Percentiles rank a stretch among this genome's conserved stretches.
phyloP scores from a whole-genome alignment of 2,888 invertebrate genomes.

The Bimastos eiseni region DNA sequence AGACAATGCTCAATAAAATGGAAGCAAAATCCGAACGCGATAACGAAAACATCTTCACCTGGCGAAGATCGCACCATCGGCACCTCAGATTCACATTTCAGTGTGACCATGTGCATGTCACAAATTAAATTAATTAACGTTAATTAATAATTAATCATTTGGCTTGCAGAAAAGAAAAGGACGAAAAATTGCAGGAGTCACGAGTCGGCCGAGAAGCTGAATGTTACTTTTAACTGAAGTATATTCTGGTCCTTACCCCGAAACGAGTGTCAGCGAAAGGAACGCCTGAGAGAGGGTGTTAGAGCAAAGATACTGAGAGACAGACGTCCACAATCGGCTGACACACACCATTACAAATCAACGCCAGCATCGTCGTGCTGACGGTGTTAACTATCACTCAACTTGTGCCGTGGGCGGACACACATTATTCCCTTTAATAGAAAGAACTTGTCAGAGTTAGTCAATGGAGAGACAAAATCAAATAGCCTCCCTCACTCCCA shows the following conservation, averaged over 20 bases:
- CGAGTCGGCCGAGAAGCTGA: neutral
- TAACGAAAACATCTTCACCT: no score
- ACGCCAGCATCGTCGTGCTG: conserved; percentile 18
- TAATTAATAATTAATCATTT: neutral
- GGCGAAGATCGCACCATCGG: no score
- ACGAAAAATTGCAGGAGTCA: neutral
- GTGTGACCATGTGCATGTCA: no score
- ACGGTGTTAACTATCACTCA: conserved; percentile 16
- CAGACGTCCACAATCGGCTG: conserved; percentile 27
- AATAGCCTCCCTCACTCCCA: neutral
- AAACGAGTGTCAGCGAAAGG: conserved; percentile 20
- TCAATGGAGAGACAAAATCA: neutral
- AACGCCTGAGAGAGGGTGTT: conserved; percentile 20
- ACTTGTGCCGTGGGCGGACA: neutral
- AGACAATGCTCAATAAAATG: no score
- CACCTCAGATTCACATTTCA: no score
- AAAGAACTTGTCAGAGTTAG: conserved; percentile 22
- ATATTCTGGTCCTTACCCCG: neutral
- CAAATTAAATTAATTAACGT: no score
- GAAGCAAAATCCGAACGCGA: no score
- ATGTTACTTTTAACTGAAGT: neutral
- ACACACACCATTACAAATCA: neutral
- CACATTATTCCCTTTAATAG: conserved; percentile 2
- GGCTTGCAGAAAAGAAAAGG: neutral
- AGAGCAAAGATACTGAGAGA: neutral